A percentile compares a stretch with the other conserved stretches of the same genome.
Conservation (phyloP, 1,140 invertebrate species). For the Littorina saxatilis region DNA sequence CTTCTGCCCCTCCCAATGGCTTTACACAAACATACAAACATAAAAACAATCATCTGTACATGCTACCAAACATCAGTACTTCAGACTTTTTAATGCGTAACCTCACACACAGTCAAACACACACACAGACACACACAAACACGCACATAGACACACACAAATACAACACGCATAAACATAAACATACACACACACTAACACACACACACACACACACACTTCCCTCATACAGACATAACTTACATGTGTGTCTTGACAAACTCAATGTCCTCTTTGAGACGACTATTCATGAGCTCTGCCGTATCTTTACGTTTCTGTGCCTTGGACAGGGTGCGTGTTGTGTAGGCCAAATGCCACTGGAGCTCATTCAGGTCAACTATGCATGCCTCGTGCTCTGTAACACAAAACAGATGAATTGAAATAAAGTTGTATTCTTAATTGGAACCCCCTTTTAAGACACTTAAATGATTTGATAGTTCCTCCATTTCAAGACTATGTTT, state of each 20-base stretch:
- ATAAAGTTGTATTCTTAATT: background rate
- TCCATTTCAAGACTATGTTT: too few relatives aligned
- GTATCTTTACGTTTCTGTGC: conserved; percentile 60
- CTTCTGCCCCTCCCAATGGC: too few relatives aligned
- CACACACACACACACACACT: too few relatives aligned
- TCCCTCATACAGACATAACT: too few relatives aligned
- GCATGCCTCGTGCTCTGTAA: conserved; percentile 72
- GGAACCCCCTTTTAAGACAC: background rate
- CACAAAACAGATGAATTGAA: background rate
- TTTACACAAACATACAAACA: too few relatives aligned
- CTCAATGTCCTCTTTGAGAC: conserved; percentile 71
- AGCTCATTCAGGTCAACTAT: conserved; percentile 71
- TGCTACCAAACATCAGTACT: background rate
- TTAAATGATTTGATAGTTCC: background rate
- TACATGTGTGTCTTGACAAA: conserved; percentile 73
- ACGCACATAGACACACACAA: too few relatives aligned
- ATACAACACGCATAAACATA: too few relatives aligned
- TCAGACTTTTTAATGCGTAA: background rate
- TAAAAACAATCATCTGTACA: background rate
- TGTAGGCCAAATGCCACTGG: conserved; percentile 70
- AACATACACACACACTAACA: too few relatives aligned
- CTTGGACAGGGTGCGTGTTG: conserved; percentile 59
- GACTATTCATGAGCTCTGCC: conserved; percentile 64
- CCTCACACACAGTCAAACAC: too few relatives aligned
- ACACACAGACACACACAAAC: too few relatives aligned